phyloP scores from a whole-genome alignment of 1,140 invertebrate genomes.

The Drosophila orosa region DNA sequence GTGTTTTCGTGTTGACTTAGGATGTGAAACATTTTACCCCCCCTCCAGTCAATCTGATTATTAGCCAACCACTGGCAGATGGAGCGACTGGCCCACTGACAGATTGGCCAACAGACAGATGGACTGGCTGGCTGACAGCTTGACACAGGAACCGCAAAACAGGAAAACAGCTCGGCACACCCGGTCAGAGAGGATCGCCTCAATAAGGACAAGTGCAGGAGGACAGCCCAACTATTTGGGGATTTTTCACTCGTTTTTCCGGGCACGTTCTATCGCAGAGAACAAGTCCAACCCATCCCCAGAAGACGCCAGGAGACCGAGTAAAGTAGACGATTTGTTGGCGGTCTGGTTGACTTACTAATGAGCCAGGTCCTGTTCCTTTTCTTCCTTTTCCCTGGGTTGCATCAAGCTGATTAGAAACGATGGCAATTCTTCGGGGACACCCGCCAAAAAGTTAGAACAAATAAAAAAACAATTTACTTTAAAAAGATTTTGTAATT shows the following conservation, averaged over 20 bases:
- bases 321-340: slow-evolving; percentile 63
- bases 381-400: slow-evolving; percentile 11
- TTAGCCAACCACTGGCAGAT: slow-evolving; percentile 48
- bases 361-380: slow-evolving; percentile 50
- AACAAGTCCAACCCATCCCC: slow-evolving; percentile 10
- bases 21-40: slow-evolving; percentile 47
- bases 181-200: not conserved
- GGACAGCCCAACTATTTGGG: slow-evolving; percentile 54
- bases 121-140: slow-evolving; percentile 42
- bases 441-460: slow-evolving; percentile 12
- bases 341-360: slow-evolving; percentile 65
- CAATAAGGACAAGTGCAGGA: slow-evolving; percentile 34
- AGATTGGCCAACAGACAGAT: slow-evolving; percentile 21
- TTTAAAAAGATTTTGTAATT: slow-evolving; percentile 12
- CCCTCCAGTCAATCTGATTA: slow-evolving; percentile 58
- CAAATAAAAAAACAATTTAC: slow-evolving; percentile 25
- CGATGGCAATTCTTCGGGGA: slow-evolving; percentile 30
- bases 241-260: slow-evolving; percentile 66
- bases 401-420: slow-evolving; percentile 52
- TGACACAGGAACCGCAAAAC: slow-evolving; percentile 18
- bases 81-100: slow-evolving; percentile 34
- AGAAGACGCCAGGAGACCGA: slow-evolving; percentile 21
- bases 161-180: not conserved
- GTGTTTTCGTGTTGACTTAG: slow-evolving; percentile 62
- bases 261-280: slow-evolving; percentile 51